phyloP scores from a whole-genome alignment of 2,797 vertebrate genomes.

The Platyrinchus mystaceus region DNA sequence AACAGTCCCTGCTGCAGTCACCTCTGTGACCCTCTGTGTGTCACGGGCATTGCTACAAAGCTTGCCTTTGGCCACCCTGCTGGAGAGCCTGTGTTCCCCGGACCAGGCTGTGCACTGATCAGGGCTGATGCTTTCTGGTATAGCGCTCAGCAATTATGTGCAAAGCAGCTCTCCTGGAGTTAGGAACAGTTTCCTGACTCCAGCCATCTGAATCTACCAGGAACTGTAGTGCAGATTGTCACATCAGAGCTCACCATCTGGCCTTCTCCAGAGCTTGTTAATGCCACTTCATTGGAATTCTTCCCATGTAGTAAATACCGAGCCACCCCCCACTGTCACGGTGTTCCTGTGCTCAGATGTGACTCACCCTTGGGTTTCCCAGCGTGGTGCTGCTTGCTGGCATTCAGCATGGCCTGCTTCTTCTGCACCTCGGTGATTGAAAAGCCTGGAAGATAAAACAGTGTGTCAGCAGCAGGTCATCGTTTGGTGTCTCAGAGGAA shows the following conservation, averaged over 20 bases:
- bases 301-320: background rate
- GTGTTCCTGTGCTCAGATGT: background rate
- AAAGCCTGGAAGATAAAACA: conserved; percentile 79
- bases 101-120: background rate
- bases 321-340: background rate
- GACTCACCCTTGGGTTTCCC: conserved; percentile 91
- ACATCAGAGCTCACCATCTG: background rate
- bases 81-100: background rate
- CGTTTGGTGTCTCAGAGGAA: background rate
- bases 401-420: conserved; percentile 94
- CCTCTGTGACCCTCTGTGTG: background rate
- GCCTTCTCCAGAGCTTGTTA: background rate
- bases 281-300: background rate
- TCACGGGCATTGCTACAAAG: background rate
- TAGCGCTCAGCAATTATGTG: background rate
- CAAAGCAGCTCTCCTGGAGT: background rate
- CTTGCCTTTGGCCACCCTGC: background rate
- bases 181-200: background rate
- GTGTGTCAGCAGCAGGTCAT: background rate
- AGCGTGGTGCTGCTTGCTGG: conserved; percentile 85
- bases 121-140: background rate
- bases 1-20: background rate
- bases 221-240: background rate
- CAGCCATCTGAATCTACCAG: background rate
- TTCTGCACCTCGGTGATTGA: conserved; percentile 93